phyloP scores from a whole-genome alignment of 2,113 vertebrate genomes.

The Forbesichthys agassizii region DNA sequence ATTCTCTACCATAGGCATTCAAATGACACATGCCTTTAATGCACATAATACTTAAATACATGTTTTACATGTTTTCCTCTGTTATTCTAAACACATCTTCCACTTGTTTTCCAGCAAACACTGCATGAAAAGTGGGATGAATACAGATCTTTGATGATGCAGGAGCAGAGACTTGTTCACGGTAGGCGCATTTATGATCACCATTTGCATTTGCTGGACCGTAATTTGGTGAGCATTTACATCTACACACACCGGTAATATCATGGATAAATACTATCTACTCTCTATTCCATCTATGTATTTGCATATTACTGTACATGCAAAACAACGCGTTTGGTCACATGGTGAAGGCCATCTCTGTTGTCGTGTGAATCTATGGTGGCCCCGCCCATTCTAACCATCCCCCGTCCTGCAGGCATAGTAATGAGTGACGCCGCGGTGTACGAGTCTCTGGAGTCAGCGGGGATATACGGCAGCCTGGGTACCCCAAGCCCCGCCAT shows the following conservation, averaged over 20 bases:
- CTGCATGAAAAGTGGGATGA: conserved; percentile 96
- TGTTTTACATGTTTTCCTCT: neutral
- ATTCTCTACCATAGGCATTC: neutral
- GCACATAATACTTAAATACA: neutral
- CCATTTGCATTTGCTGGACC: neutral
- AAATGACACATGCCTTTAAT: neutral
- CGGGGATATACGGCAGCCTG: conserved; percentile 85
- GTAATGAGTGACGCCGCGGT: conserved; percentile 89
- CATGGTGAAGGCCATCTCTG: neutral
- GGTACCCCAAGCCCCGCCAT: conserved; percentile 76
- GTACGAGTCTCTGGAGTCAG: conserved; percentile 91
- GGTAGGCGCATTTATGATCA: conserved; percentile 71
- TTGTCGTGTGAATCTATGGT: neutral
- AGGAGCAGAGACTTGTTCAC: conserved; percentile 91
- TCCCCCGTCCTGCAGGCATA: conserved; percentile 75
- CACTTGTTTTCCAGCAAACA: conserved; percentile 83
- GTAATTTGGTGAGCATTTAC: too few relatives aligned
- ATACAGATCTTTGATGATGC: conserved; percentile 90
- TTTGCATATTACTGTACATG: neutral
- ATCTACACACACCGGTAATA: neutral
- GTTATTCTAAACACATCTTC: neutral
- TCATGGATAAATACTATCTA: too few relatives aligned
- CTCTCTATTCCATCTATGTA: neutral
- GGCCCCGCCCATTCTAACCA: conserved; percentile 16
- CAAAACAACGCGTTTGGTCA: neutral